A percentile compares a stretch with the other conserved stretches of the same genome.
Evolutionary conservation across 2,797 vertebrate species (phyloP).

Genomic region (Spheniscus humboldti): DNA sequence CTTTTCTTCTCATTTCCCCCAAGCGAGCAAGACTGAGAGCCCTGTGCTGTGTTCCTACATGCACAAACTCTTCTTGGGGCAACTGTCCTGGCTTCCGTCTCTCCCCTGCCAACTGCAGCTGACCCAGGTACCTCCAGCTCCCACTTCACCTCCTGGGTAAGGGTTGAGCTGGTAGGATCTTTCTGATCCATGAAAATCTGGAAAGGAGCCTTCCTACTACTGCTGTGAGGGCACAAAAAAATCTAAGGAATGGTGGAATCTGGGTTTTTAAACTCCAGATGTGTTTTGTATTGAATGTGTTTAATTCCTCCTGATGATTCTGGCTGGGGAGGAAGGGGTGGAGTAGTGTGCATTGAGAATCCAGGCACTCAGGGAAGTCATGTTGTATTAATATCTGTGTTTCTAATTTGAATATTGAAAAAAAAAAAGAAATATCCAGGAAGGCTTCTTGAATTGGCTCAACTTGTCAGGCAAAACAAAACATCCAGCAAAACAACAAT

Average conservation of each 20-base stretch:
- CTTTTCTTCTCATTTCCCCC: neutral
- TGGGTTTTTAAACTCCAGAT: neutral
- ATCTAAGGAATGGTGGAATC: neutral
- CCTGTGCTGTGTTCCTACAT: neutral
- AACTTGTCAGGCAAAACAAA: neutral
- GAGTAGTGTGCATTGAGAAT: neutral
- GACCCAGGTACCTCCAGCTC: neutral
- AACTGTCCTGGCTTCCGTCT: neutral
- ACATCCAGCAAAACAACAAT: neutral
- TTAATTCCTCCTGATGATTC: neutral
- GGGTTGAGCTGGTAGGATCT: neutral
- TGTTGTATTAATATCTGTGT: neutral
- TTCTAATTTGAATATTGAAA: neutral
- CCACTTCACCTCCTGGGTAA: neutral
- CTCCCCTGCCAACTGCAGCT: neutral
- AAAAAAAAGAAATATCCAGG: neutral
- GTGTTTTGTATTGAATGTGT: neutral
- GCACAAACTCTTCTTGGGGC: neutral
- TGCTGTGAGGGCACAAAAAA: neutral
- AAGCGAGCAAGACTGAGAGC: neutral
- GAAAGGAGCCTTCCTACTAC: neutral
- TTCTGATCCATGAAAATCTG: neutral
- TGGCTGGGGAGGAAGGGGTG: neutral
- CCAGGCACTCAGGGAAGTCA: neutral
- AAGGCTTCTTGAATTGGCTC: neutral